Conservation (phyloP, 2,888 invertebrate species). For the Smittia sp. region DNA sequence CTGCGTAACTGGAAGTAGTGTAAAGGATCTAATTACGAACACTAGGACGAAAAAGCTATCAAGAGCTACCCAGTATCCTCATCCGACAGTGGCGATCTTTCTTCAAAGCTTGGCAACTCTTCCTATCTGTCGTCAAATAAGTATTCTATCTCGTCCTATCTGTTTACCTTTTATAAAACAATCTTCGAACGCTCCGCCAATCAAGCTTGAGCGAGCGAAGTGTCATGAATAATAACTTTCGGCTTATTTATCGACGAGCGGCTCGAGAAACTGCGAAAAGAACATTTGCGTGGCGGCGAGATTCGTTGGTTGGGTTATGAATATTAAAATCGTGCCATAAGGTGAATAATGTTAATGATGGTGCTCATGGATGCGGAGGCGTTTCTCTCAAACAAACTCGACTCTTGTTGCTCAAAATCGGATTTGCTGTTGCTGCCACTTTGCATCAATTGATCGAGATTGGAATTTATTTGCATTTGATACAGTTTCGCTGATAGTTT, state of each 20-base stretch:
- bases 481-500: neutral
- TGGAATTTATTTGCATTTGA: neutral
- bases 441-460: slow-evolving; percentile 27
- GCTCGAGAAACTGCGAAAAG: neutral
- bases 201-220: no score
- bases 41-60: no score
- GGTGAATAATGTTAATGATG: slow-evolving; percentile 3
- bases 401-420: slow-evolving; percentile 7
- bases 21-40: no score
- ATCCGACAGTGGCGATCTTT: no score
- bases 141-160: no score
- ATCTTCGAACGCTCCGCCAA: no score
- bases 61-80: no score
- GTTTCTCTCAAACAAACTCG: slow-evolving; percentile 1
- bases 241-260: neutral
- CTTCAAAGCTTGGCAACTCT: no score
- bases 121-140: no score
- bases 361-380: slow-evolving; percentile 23
- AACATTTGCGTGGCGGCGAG: neutral
- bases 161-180: no score
- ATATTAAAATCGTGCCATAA: slow-evolving; percentile 37
- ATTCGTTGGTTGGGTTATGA: neutral
- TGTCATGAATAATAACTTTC: neutral
- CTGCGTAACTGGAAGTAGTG: no score
- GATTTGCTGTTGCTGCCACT: slow-evolving; percentile 5